Base-by-base conservation (phyloP, 1,140 invertebrate genomes). In the Drosophila arawakana region DNA sequence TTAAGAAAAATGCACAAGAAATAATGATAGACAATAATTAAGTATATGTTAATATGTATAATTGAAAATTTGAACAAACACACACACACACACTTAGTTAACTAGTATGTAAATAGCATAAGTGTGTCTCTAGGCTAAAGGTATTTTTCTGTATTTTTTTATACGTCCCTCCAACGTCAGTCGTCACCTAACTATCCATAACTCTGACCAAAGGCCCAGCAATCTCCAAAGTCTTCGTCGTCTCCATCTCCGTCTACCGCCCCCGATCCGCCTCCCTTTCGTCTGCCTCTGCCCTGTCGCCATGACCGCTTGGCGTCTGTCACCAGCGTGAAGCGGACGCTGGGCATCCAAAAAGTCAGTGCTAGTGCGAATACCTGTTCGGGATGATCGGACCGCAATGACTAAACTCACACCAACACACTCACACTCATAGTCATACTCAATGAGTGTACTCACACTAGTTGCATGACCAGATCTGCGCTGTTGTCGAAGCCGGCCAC, bases 241-340 rank as follows among this genome's bases (percentile, higher is more conserved):
- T 18, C 52, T 7, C 3, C 30, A 30, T 13, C 61, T 30, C 25
- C 6, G 0, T 6, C 25, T 30, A 30, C 25, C 25, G 25, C 25
- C 25, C 25, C 6, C 25, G 25, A 21, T 2, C 18, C 18, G 18
- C 18, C 18, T 30, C 25, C 25, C 25, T 30, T 6, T 30, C 6
- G 25, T 21, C 18, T 21, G 18, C 1, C 25, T 3, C 25, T 30
- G 25, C 25, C 4, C 25, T 30, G 74, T 86, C 83, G 76, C 82
- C 82, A 86, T 86, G 82, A 80, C 82, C 82, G 83, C 81, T 75
- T 86, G 82, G 65, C 78, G 81, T 88, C 82, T 81, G 80, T 85
- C 78, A 74, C 71, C 82, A 81, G 81, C 82, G 88, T 84, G 80
- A 86, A 73, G 80, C 82, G 82, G 83, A 88, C 80, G 83, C 76